phyloP scores from a whole-genome alignment of 2,113 vertebrate species.

The Vimba vimba region DNA sequence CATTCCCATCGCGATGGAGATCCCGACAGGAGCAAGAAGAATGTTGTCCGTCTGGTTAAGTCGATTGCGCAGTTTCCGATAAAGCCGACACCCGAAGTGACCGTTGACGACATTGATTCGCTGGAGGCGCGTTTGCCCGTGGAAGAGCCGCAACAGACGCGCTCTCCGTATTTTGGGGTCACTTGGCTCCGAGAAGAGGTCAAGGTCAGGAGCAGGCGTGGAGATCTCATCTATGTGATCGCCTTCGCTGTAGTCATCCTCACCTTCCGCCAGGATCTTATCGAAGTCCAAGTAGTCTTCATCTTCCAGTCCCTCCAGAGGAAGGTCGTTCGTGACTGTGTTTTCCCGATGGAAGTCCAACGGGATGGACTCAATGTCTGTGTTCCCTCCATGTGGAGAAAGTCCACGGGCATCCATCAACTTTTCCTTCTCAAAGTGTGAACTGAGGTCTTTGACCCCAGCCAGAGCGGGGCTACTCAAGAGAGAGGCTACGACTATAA shows the following conservation, averaged over 20 bases:
- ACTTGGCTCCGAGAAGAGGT: slow-evolving; percentile 77
- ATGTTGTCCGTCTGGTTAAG: slow-evolving; percentile 85
- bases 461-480: slow-evolving; percentile 69
- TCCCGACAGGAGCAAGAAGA: slow-evolving; percentile 91
- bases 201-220: slow-evolving; percentile 73
- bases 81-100: slow-evolving; percentile 90
- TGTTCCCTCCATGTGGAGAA: slow-evolving; percentile 33
- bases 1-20: slow-evolving; percentile 96
- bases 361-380: slow-evolving; percentile 72
- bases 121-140: slow-evolving; percentile 88
- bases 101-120: slow-evolving; percentile 90
- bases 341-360: slow-evolving; percentile 89
- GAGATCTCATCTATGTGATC: slow-evolving; percentile 84
- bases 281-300: slow-evolving; percentile 92
- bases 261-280: slow-evolving; percentile 81
- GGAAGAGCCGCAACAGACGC: slow-evolving; percentile 87
- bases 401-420: slow-evolving; percentile 54
- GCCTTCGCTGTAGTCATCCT: slow-evolving; percentile 80
- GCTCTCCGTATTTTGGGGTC: slow-evolving; percentile 80
- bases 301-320: slow-evolving; percentile 82
- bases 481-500: slow-evolving; percentile 70
- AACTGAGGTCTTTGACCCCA: slow-evolving; percentile 75
- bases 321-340: slow-evolving; percentile 89
- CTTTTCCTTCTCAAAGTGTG: slow-evolving; percentile 71
- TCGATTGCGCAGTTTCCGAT: slow-evolving; percentile 83